Percentiles rank a stretch among this genome's conserved stretches.
phyloP scores from a whole-genome alignment of 2,888 invertebrate species.

The Crioceris asparagi region DNA sequence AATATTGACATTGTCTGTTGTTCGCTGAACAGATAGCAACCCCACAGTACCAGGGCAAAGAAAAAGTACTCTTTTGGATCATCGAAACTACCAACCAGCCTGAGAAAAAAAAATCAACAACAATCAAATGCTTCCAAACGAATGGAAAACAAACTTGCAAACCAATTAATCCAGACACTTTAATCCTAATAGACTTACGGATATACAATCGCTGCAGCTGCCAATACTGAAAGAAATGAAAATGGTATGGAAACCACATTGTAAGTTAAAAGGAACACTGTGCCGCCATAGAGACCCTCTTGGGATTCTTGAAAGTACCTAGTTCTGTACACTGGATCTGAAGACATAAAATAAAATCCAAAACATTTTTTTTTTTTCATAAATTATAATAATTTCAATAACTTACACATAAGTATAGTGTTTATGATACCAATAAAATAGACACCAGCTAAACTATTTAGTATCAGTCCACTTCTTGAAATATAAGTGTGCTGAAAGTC shows the following conservation, averaged over 20 bases:
- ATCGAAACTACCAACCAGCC: constrained; percentile 46
- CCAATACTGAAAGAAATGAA: constrained; percentile 63
- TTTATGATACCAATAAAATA: constrained; percentile 60
- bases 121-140: too few species aligned
- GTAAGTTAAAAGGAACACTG: constrained; percentile 71
- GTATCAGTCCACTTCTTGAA: constrained; percentile 58
- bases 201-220: constrained; percentile 61
- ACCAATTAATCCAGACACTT: constrained; percentile 1
- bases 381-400: too few species aligned
- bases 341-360: constrained; percentile 20
- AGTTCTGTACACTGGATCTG: constrained; percentile 77
- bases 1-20: constrained; percentile 74
- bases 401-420: constrained; percentile 60
- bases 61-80: constrained; percentile 52
- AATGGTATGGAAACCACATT: constrained; percentile 73
- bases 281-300: constrained; percentile 81
- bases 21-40: constrained; percentile 75
- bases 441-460: constrained; percentile 55
- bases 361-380: not conserved
- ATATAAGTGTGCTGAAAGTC: constrained; percentile 60
- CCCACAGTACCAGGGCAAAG: constrained; percentile 66
- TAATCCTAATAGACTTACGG: constrained; percentile 53
- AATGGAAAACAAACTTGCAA: not conserved
- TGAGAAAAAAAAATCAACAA: constrained; percentile 29
- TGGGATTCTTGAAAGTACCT: constrained; percentile 85